Evolutionary conservation across 2,888 invertebrate genomes (phyloP), one percentile per base, ranked within the genome.

Genomic region (Antheraea yamamai): DNA sequence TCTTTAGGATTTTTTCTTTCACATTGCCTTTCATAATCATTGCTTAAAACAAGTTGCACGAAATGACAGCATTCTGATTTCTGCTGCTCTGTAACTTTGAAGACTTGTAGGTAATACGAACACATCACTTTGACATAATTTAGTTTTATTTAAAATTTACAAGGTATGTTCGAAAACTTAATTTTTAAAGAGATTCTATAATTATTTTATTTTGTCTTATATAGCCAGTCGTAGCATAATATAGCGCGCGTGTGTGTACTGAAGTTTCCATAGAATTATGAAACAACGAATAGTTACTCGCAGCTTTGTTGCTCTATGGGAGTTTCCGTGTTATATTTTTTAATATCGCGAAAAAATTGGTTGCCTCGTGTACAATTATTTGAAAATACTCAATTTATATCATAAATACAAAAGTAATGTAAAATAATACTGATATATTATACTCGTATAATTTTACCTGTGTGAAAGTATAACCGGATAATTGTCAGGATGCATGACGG

Each of bases 401-500:
- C 26, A 8, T 66, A 61, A 12, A 23, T 23, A 61, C 12, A n/a
- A 7, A 61, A 66, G 26, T 30, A 30, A 14, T 30, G 64, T 14
- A 16, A 30, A 66, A 30, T 26, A 66, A 30, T 66, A 6, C 64
- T 66, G 16, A 66, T 16, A 16, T 4, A 4, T 26, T 30, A 4
- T 2, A 30, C 4, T 16, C 3, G 30, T 30, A 6, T 30, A 30
- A 72, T 26, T 78, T 79, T 88, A 97, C 97, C 98, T 97, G 94
- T 99, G 98, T 72, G 98, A 98, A 79, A 99, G 92, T 75, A 98
- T 96, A 82, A 98, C 97, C 77, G 97, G 97, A 89, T 96, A 96
- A 81, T 98, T 97, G 88, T 99, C 98, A 68, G 98, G 97, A 89
- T 98, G 98, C 74, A 98, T 95, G 23, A 99, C 98, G 76, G 97